Conservation (phyloP, 2,797 vertebrate genomes). For the Myripristis murdjan region DNA sequence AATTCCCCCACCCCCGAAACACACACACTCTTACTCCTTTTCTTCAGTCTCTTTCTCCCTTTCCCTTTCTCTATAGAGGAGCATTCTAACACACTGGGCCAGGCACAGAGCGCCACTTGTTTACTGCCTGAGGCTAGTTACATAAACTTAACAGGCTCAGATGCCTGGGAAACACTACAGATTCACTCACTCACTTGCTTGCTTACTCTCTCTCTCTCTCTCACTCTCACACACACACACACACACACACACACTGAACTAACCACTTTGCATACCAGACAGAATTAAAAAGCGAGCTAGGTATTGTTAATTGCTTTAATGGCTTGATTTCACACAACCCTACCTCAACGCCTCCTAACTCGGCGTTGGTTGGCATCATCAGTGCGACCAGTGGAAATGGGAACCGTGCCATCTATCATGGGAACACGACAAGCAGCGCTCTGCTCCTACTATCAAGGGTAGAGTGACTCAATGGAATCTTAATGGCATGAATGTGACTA, state of each 20-base stretch:
- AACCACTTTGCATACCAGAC: constrained; percentile 56
- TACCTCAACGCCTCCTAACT: constrained; percentile 7
- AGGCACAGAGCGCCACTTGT: constrained; percentile 87
- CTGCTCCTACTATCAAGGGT: not conserved
- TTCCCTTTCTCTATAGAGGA: constrained; percentile 49
- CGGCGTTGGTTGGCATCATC: constrained; percentile 20
- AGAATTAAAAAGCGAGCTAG: constrained; percentile 50
- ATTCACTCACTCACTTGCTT: constrained; percentile 12
- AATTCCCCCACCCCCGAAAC: constrained; percentile 7
- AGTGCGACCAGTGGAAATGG: not conserved
- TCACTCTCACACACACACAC: constrained; percentile 7
- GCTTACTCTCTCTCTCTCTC: constrained; percentile 8
- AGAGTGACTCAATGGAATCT: constrained; percentile 1
- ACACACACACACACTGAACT: constrained; percentile 21
- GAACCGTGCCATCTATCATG: constrained; percentile 16
- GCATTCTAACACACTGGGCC: constrained; percentile 73
- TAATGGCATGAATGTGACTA: constrained; percentile 4
- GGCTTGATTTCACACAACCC: constrained; percentile 22
- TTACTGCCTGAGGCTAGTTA: constrained; percentile 83
- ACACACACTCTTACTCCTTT: constrained; percentile 14
- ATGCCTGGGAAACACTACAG: constrained; percentile 78
- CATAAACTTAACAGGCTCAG: constrained; percentile 80
- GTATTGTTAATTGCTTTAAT: constrained; percentile 45
- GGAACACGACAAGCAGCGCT: constrained; percentile 1
- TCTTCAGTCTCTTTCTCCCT: constrained; percentile 44